Evolutionary conservation across 2,797 vertebrate genomes (phyloP), one percentile per base, ranked within the genome.

Genomic region (Lithobates sylvaticus): DNA sequence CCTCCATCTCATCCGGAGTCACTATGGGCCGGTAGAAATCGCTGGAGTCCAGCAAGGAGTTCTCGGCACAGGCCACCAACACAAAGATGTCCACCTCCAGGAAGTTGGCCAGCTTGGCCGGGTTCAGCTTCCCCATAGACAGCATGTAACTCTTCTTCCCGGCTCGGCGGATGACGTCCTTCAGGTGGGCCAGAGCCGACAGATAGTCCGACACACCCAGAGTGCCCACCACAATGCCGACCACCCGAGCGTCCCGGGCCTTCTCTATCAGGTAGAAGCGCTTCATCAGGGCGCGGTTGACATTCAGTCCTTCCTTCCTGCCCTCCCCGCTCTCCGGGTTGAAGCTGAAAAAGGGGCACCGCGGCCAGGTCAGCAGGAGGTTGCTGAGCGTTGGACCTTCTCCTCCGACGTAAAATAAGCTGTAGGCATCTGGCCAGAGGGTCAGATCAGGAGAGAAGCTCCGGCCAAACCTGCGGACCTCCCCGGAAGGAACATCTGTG

Each of bases 61-160:
- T 98, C 91, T 99, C 96, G 2, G 97, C 94, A 84, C 98, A 99
- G 1, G 98, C 96, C 23, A 99, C 92, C 26, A 99, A 89, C 84
- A 99, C 98, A 0, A 97, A 99, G 74, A 99, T 80, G 81, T 99
- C 98, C 64, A 99, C 95, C 89, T 99, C 98, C 1, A 94, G 91
- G 89, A 99, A 99, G 93, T 99, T 99, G 39, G 98, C 98, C 8
- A 99, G 94, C 81, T 99, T 99, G 73, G 97, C 93, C 0, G 98
- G 97, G 0, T 97, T 99, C 0, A 96, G 94, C 74, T 97, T 98
- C n/a, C 98, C 98, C 94, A 99, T 94, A 0, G 97, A 96, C 82
- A 99, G 95, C 0, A 96, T 94, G 78, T 99, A 99, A 93, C 96
- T 97, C 89, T 96, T 97, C 91, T 99, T 99, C 34, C 97, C 97